Conservation (phyloP, 2,888 invertebrate species). For the Aleiodes leptofemur region DNA sequence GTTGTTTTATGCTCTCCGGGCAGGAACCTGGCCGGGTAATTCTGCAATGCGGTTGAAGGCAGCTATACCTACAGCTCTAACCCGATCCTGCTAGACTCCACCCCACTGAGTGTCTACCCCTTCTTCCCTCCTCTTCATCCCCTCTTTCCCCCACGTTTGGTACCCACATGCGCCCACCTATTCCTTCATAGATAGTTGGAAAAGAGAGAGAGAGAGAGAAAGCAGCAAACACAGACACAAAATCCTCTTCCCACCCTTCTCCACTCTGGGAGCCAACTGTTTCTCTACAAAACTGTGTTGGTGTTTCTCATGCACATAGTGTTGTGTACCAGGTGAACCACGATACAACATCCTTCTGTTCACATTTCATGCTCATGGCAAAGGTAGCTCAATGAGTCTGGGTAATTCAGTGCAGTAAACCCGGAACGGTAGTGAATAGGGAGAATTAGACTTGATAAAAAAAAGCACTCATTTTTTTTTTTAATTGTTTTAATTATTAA, state of each 20-base stretch:
- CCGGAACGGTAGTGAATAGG: conserved; percentile 59
- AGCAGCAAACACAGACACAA: conserved; percentile 1
- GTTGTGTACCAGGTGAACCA: conserved; percentile 34
- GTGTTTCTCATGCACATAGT: conserved; percentile 36
- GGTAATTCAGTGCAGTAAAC: conserved; percentile 64
- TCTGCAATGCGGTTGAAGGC: conserved; percentile 72
- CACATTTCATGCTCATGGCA: conserved; percentile 35
- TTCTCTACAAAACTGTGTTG: conserved; percentile 26
- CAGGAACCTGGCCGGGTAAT: conserved; percentile 70
- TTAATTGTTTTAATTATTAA: too few relatives aligned
- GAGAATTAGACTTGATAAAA: conserved; percentile 5
- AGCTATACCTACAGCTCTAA: conserved; percentile 54
- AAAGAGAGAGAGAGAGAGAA: conserved; percentile 32
- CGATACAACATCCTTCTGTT: conserved; percentile 32
- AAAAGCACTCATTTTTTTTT: not conserved
- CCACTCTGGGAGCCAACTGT: conserved; percentile 25
- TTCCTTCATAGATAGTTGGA: conserved; percentile 43
- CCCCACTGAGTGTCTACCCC: conserved; percentile 12
- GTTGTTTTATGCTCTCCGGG: conserved; percentile 71
- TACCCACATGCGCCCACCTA: conserved; percentile 38
- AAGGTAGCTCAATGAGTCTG: conserved; percentile 46
- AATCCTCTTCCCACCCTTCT: not conserved
- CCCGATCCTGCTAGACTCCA: conserved; percentile 23
- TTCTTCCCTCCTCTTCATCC: not conserved
- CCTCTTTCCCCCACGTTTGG: conserved; percentile 6